Base-by-base conservation (phyloP, 2,113 vertebrate species). In the Neofelis nebulosa region DNA sequence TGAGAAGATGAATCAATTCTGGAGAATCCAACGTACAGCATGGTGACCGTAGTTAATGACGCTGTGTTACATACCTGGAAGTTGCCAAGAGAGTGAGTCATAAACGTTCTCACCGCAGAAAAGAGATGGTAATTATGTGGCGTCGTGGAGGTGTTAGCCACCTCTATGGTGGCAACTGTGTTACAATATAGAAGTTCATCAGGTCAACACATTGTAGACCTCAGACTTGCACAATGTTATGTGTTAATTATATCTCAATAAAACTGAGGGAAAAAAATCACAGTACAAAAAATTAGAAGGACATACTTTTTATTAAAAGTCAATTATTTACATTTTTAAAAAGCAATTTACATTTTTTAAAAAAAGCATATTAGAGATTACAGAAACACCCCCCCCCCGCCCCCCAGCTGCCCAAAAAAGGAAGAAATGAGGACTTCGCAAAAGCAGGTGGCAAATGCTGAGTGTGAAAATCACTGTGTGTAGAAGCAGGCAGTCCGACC, bases 401-500 rank as follows among this genome's bases (percentile, higher is more conserved):
- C 15, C 0, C 14, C 45, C 12, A 2, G 14, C 29, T 15, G 11
- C 61, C 18, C 52, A 41, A 21, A 48, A 18, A 45, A 36, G 14
- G 50, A 61, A 69, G 38, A 29, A 33, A 23, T 5, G 11, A n/a
- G 21, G 31, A 14, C n/a, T 78, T 15, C 57, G 63, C 9, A 33
- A 74, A 79, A 36, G 45, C 25, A 71, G 18, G 6, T 2, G 2
- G n/a, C 21, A 4, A 7, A 7, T 8, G 71, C 71, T 11, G 18
- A 33, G 4, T 10, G 27, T 7, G 84, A 45, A 13, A 15, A 25
- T 61, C 0, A 3, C 12, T 45, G 36, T 27, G 79, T 52, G 4
- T 4, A 8, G 10, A 65, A 14, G 14, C 6, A 0, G 27, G 50
- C 55, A 29, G 13, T 9, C 11, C 4, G 2, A 8, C 48, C 2